A percentile compares a stretch with the other conserved stretches of the same genome.
Conservation (phyloP, 2,797 vertebrate genomes). For the Urosaurus nigricauda region DNA sequence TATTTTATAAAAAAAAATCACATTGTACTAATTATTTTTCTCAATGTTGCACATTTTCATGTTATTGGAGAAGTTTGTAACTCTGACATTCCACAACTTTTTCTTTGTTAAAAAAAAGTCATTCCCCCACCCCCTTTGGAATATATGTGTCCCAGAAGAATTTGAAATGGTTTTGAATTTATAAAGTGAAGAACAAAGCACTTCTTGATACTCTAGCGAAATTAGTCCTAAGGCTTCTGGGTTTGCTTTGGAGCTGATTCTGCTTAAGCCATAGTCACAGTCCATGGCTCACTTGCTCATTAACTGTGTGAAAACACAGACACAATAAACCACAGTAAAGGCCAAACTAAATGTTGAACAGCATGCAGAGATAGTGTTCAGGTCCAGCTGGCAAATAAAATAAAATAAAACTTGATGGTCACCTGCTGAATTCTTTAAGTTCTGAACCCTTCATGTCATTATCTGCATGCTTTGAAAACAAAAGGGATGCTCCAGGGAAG, state of each 20-base stretch:
- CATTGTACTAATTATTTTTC: background rate
- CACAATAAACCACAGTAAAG: background rate
- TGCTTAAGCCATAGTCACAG: background rate
- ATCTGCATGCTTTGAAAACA: background rate
- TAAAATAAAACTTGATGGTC: background rate
- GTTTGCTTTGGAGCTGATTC: background rate
- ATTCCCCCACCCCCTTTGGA: background rate
- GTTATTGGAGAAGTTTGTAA: background rate
- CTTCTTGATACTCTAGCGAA: background rate
- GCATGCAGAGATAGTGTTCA: background rate
- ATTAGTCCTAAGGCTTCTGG: background rate
- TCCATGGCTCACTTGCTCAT: background rate
- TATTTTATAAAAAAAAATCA: background rate
- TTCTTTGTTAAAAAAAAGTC: background rate
- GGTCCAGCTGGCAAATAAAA: background rate
- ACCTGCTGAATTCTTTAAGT: background rate
- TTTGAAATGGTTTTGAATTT: background rate
- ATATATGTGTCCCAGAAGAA: background rate
- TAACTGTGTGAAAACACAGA: background rate
- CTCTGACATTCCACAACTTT: background rate
- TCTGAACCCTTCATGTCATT: background rate
- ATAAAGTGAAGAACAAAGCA: background rate
- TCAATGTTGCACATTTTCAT: background rate
- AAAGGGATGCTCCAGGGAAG: background rate
- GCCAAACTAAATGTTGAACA: background rate